A percentile compares a stretch with the other conserved stretches of the same genome.
Conservation (phyloP, 2,113 vertebrate genomes). For the Paraplagusia blochii region DNA sequence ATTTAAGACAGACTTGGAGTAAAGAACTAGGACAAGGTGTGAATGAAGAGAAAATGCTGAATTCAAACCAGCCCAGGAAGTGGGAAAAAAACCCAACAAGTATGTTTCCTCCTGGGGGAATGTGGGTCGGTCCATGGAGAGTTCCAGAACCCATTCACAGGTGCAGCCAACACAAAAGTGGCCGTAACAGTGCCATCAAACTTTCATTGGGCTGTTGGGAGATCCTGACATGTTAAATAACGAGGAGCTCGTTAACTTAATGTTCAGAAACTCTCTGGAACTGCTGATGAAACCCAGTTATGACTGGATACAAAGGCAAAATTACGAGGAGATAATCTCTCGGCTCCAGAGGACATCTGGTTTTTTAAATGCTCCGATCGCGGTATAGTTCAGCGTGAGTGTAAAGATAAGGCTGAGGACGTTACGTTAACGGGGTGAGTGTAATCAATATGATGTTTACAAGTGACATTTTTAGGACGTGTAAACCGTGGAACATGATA, state of each 20-base stretch:
- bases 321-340: slow-evolving; percentile 49
- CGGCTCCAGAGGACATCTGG: slow-evolving; percentile 43
- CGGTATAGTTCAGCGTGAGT: not conserved
- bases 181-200: slow-evolving; percentile 56
- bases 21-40: no score
- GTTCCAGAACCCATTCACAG: slow-evolving; percentile 40
- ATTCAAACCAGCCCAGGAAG: slow-evolving; percentile 30
- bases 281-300: slow-evolving; percentile 60
- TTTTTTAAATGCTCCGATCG: slow-evolving; percentile 28
- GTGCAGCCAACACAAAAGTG: slow-evolving; percentile 48
- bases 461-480: slow-evolving; percentile 4
- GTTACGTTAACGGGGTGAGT: not conserved
- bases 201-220: slow-evolving; percentile 69
- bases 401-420: slow-evolving; percentile 5
- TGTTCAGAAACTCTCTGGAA: slow-evolving; percentile 54
- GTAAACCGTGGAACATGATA: not conserved
- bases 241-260: slow-evolving; percentile 64
- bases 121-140: slow-evolving; percentile 31
- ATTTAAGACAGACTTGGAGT: no score
- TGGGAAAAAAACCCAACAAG: slow-evolving; percentile 14
- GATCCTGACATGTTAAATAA: slow-evolving; percentile 70
- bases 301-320: slow-evolving; percentile 51
- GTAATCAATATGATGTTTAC: not conserved
- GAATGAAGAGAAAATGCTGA: slow-evolving; percentile 18
- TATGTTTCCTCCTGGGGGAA: slow-evolving; percentile 26